These are phyloP conservation scores for Oncorhynchus clarkii DNA, from an alignment of 2,113 vertebrate species.

Conservation along the genomic window DNA sequence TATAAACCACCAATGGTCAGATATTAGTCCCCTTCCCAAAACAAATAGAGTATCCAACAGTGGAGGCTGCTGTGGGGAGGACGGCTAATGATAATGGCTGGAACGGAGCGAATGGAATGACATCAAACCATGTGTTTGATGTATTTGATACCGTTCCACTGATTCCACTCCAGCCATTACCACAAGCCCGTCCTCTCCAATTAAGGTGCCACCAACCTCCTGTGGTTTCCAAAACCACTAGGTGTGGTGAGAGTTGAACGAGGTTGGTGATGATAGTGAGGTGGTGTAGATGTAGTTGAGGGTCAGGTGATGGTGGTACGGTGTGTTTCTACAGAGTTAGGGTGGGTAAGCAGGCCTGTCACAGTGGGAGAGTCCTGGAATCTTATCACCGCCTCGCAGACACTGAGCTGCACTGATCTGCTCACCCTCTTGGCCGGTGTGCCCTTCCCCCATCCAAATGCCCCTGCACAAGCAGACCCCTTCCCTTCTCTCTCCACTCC, in stretches of 20 bases:
- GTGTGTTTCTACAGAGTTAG: constrained; percentile 44
- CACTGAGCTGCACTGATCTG: constrained; percentile 76
- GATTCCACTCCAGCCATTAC: too few relatives aligned
- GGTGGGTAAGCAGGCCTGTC: constrained; percentile 73
- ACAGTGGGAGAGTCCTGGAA: constrained; percentile 77
- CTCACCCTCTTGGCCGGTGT: constrained; percentile 72
- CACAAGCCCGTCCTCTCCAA: too few relatives aligned
- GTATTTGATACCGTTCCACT: too few relatives aligned
- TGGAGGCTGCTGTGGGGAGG: too few relatives aligned
- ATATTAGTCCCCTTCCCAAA: too few relatives aligned
- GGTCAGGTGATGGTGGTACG: constrained; percentile 27
- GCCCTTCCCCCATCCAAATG: constrained; percentile 58
- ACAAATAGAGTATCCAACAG: too few relatives aligned
- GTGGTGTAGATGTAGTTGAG: constrained; percentile 29
- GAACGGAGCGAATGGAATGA: too few relatives aligned
- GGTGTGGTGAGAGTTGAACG: constrained; percentile 52
- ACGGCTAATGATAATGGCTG: too few relatives aligned
- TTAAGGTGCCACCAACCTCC: too few relatives aligned
- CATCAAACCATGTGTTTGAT: too few relatives aligned
- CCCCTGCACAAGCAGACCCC: constrained; percentile 61
- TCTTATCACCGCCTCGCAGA: constrained; percentile 80
- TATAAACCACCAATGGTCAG: too few relatives aligned
- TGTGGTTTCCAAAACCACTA: too few relatives aligned
- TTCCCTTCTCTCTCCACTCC: constrained; percentile 2
- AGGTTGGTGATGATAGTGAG: constrained; percentile 6